Evolutionary conservation across 2,113 vertebrate species (phyloP).

Genomic region (Lipophrys pholis): DNA sequence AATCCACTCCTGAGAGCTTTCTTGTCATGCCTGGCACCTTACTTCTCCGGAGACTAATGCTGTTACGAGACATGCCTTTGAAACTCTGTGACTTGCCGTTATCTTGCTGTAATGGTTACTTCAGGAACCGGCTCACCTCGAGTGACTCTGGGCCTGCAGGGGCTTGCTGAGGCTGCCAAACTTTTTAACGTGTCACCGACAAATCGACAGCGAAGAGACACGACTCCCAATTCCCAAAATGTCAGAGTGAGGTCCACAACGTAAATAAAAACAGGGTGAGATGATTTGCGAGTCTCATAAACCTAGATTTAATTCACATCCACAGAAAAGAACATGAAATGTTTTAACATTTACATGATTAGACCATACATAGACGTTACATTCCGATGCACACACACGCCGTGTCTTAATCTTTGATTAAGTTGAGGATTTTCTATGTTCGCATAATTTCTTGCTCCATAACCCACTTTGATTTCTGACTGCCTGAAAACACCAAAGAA

Average conservation of each 20-base stretch:
- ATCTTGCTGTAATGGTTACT: conserved; percentile 63
- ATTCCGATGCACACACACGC: no score
- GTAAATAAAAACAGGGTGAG: no score
- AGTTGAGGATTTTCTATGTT: no score
- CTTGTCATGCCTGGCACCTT: conserved; percentile 62
- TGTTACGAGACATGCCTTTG: conserved; percentile 63
- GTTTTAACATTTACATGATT: no score
- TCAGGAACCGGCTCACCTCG: conserved; percentile 64
- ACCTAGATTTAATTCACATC: no score
- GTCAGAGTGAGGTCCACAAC: no score
- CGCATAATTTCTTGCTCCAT: no score
- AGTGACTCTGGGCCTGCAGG: conserved; percentile 48
- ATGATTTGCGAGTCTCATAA: no score
- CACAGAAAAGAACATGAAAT: no score
- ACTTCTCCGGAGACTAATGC: conserved; percentile 57
- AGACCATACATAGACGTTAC: no score
- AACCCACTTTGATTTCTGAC: conserved; percentile 2
- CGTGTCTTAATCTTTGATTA: no score
- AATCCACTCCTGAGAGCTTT: conserved; percentile 64
- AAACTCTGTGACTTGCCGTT: conserved; percentile 62
- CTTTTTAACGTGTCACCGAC: conserved; percentile 23
- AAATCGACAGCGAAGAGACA: conserved; percentile 7
- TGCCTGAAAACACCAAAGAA: neutral
- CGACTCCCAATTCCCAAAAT: no score
- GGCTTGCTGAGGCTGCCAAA: conserved; percentile 50